Conservation (phyloP, 2,797 vertebrate genomes). For the Threskiornis aethiopicus region DNA sequence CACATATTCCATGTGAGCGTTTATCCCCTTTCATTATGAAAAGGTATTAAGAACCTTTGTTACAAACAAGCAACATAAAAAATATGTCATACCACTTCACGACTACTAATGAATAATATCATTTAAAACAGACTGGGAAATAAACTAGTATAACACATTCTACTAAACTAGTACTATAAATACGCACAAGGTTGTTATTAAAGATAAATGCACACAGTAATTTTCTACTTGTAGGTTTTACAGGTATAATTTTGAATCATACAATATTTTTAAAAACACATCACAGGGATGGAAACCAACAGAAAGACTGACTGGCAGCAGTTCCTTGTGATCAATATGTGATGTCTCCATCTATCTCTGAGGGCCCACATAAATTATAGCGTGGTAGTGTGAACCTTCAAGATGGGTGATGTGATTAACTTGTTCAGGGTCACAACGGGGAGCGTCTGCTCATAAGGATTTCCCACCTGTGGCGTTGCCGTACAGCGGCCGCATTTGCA, state of each 20-base stretch:
- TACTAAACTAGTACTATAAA: constrained; percentile 56
- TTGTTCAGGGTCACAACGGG: background rate
- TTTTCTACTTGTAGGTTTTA: constrained; percentile 66
- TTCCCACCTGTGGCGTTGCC: background rate
- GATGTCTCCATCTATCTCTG: constrained; percentile 2
- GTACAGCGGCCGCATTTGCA: fast-evolving
- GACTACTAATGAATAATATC: constrained; percentile 57
- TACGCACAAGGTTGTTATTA: constrained; percentile 64
- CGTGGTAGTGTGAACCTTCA: background rate
- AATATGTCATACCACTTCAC: constrained; percentile 47
- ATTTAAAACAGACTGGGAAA: constrained; percentile 52
- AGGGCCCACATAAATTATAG: background rate
- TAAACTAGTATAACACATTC: constrained; percentile 51
- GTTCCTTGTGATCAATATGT: background rate
- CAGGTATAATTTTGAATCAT: constrained; percentile 62
- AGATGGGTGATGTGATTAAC: background rate
- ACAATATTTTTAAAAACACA: constrained; percentile 58
- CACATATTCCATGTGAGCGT: background rate
- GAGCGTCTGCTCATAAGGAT: fast-evolving
- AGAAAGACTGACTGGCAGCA: constrained; percentile 4
- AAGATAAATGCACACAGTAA: constrained; percentile 67
- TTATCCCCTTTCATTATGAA: constrained; percentile 53
- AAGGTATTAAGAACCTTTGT: constrained; percentile 36
- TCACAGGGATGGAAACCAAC: constrained; percentile 16
- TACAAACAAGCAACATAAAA: constrained; percentile 52